These are phyloP conservation scores for Falco berigora DNA, from an alignment of 2,797 vertebrate species.

Conservation along the genomic window DNA sequence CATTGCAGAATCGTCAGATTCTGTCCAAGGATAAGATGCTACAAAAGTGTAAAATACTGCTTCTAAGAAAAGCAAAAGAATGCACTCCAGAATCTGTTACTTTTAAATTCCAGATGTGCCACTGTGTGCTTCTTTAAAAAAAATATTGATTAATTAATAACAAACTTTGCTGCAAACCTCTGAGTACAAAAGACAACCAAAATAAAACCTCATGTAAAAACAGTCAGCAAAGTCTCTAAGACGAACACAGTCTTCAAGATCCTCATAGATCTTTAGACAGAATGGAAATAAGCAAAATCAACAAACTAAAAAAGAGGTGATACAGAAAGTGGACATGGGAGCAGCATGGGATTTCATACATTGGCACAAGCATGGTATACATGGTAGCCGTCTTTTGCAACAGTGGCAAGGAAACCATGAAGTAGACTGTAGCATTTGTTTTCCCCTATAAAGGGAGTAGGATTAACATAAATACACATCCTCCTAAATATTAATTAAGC, in stretches of 20 bases:
- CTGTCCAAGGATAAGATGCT: not conserved
- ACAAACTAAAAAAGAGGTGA: not conserved
- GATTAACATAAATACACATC: not conserved
- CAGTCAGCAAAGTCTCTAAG: not conserved
- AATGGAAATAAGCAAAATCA: not conserved
- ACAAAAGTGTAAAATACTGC: not conserved
- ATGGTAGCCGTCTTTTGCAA: not conserved
- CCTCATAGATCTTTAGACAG: not conserved
- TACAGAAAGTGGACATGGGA: not conserved
- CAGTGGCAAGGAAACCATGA: not conserved
- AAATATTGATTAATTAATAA: not conserved
- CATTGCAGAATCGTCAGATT: not conserved
- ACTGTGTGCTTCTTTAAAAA: not conserved
- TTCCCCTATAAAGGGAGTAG: not conserved
- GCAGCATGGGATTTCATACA: not conserved
- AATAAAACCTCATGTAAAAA: not conserved
- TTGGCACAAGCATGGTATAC: not conserved
- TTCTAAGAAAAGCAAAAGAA: not conserved
- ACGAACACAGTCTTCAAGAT: not conserved
- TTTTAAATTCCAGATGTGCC: not conserved
- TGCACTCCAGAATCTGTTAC: not conserved
- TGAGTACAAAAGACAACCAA: not conserved
- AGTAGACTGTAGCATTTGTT: not conserved
- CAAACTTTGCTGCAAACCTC: not conserved
- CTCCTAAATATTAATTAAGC: not conserved